Conservation (phyloP, 2,113 vertebrate genomes). For the Amphiprion percula region DNA sequence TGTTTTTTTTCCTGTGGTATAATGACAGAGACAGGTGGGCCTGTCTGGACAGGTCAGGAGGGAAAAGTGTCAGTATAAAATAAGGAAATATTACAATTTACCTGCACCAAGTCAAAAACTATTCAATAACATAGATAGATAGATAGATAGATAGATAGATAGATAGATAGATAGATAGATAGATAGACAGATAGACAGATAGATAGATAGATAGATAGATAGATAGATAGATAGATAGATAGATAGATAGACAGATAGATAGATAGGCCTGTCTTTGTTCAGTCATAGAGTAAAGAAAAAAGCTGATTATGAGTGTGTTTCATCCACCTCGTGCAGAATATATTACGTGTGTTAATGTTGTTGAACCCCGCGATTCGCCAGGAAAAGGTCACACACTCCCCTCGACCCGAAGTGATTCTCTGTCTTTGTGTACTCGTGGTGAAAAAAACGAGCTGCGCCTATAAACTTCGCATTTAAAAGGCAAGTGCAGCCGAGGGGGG, state of each 20-base stretch:
- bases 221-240: constrained; percentile 47
- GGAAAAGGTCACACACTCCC: constrained; percentile 89
- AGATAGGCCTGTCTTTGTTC: constrained; percentile 78
- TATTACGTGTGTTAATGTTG: constrained; percentile 89
- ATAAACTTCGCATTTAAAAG: constrained; percentile 90
- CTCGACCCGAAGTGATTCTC: constrained; percentile 87
- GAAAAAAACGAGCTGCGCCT: constrained; percentile 84
- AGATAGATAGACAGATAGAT: constrained; percentile 36
- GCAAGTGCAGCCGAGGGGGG: constrained; percentile 85
- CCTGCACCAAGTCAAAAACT: too few species aligned
- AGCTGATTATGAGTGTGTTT: constrained; percentile 82
- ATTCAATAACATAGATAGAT: constrained; percentile 17
- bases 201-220: constrained; percentile 54
- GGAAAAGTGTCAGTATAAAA: not conserved
- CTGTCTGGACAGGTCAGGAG: not conserved
- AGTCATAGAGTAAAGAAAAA: constrained; percentile 41
- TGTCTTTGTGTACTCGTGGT: constrained; percentile 84
- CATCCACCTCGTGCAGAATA: constrained; percentile 86
- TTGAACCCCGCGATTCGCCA: constrained; percentile 85
- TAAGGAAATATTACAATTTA: too few species aligned
- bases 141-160: constrained; percentile 50
- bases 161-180: constrained; percentile 55
- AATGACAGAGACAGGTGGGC: constrained; percentile 16
- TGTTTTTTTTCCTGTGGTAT: not conserved
- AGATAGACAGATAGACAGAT: constrained; percentile 35